phyloP scores from a whole-genome alignment of 2,797 vertebrate genomes.

The Clarias platycephalus region DNA sequence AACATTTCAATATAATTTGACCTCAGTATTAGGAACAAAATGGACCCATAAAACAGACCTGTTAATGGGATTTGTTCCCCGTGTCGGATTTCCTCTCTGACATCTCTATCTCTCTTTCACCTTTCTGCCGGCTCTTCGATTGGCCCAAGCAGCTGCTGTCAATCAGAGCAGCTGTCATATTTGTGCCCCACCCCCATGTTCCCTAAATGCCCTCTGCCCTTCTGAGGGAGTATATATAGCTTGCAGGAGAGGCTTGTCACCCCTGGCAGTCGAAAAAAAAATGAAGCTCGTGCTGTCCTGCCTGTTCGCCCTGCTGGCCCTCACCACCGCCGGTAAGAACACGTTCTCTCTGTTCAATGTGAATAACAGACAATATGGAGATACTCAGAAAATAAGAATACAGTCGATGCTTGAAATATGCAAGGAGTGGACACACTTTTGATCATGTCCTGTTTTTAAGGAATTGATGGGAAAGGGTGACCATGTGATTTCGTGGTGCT shows the following conservation, averaged over 20 bases:
- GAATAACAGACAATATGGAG: neutral
- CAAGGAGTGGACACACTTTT: neutral
- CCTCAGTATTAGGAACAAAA: neutral
- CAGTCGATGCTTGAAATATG: neutral
- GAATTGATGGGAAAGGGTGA: neutral
- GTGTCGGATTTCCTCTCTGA: conserved; percentile 15
- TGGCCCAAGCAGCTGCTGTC: conserved; percentile 62
- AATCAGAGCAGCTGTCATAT: conserved; percentile 54
- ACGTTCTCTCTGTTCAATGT: neutral
- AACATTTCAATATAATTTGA: neutral
- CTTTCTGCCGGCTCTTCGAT: conserved; percentile 44
- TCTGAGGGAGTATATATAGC: conserved; percentile 83
- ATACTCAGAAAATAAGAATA: neutral
- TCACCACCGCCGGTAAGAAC: conserved; percentile 82
- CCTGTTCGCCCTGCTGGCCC: conserved; percentile 81
- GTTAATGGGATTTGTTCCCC: conserved; percentile 67
- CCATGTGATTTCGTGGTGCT: neutral
- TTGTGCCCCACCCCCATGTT: conserved; percentile 50
- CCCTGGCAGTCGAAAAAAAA: conserved; percentile 84
- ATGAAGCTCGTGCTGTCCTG: conserved; percentile 88
- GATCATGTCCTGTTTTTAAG: neutral
- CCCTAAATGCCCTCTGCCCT: conserved; percentile 73
- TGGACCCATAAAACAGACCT: neutral
- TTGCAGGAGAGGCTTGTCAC: conserved; percentile 68
- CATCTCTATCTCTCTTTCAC: conserved; percentile 7